A percentile compares a stretch with the other conserved stretches of the same genome.
Conservation (phyloP, 1,140 invertebrate species). For the Contarinia nasturtii region DNA sequence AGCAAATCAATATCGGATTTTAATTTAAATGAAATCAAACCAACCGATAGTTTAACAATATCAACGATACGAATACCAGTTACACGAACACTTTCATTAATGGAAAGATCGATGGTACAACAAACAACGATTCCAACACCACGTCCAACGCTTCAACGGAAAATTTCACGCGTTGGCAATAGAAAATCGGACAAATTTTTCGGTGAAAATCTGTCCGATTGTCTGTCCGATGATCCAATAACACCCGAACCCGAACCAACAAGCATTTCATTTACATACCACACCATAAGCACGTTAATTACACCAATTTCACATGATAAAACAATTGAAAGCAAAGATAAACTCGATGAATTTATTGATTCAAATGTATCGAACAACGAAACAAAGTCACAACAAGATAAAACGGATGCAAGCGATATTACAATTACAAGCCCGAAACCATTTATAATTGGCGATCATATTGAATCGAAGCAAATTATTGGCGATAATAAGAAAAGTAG, state of each 20-base stretch:
- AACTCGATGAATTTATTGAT: neutral
- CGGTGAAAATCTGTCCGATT: slow-evolving; percentile 4
- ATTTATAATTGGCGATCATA: neutral
- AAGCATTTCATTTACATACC: neutral
- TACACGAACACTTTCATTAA: neutral
- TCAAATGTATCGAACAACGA: neutral
- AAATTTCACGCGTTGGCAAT: slow-evolving; percentile 2
- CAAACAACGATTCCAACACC: too few species aligned
- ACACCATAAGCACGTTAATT: neutral
- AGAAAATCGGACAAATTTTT: slow-evolving; percentile 5
- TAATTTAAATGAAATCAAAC: too few species aligned
- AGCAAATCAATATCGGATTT: too few species aligned
- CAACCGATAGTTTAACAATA: too few species aligned
- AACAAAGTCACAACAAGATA: neutral
- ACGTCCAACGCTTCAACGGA: neutral
- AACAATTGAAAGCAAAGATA: neutral
- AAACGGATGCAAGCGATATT: neutral
- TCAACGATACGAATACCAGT: neutral
- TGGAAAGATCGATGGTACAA: neutral
- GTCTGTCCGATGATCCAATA: neutral
- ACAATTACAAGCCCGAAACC: neutral
- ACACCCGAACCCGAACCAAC: neutral
- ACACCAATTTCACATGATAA: neutral
- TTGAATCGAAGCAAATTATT: neutral
- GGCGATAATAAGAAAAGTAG: neutral